Base-by-base conservation (phyloP, 2,888 invertebrate genomes). In the Cataglyphis albicans region DNA sequence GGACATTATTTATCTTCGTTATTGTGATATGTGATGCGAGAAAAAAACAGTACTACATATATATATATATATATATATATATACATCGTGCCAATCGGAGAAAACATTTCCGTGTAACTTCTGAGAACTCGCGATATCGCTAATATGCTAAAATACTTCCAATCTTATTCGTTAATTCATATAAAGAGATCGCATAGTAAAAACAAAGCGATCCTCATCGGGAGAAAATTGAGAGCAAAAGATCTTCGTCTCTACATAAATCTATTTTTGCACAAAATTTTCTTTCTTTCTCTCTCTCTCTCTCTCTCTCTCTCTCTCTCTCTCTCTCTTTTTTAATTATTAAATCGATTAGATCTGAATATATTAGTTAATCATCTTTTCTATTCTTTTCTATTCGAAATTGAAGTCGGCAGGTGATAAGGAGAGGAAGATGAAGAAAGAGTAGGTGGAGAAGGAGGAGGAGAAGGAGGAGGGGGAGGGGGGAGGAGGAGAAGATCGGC, bases 1-100 rank as follows among this genome's bases (percentile, higher is more conserved):
- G 38, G 9, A 68, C 29, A 65, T 75, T 32, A 44, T 70, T 80
- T 61, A 57, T 57, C 52, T 57, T 52, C 10, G 38, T 83, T 55
- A 48, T 25, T 73, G 10, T 10, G 83, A 12, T 5, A n/a, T 48
- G 4, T 48, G 48, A 48, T 48, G 48, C 48, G n/a, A 64, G 48
- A 25, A 70, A 61, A 48, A 44, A 15, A 25, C 52, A 32, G 32
- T 63, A 32, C 12, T n/a, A 32, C 48, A 10, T 18, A 25, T 25
- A 25, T 25, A 25, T 25, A 25, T 25, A 25, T 25, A 25, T 25
- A 25, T 25, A 2, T 18, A 52, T 48, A 48, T 7, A 38, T 18
- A 15, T 15, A 18, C 21, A 18, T 64, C n/a, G 9, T 15, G 7
- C 1, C 12, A 21, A 64, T 64, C 38, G 9, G n/a, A 35, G 12